These are phyloP conservation scores for Eupithecia subumbrata DNA, from an alignment of 2,888 invertebrate species.

Conservation along the genomic window DNA sequence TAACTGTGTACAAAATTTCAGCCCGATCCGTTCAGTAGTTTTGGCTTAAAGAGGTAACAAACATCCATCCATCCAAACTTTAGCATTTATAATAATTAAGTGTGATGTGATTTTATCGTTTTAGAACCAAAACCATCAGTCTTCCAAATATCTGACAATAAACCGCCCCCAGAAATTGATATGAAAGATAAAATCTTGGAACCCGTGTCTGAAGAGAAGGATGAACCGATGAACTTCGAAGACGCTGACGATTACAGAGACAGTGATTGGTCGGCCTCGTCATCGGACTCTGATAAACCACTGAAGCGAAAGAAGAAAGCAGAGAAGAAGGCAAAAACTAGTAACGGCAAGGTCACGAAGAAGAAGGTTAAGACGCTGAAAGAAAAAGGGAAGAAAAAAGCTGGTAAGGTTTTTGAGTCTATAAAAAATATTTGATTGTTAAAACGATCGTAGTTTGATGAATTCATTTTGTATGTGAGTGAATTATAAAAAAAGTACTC, in stretches of 20 bases:
- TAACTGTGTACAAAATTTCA: no score
- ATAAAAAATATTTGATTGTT: neutral
- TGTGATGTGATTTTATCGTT: no score
- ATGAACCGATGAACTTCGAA: conserved; percentile 22
- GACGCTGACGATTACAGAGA: conserved; percentile 46
- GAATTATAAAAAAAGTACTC: no score
- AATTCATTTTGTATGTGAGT: no score
- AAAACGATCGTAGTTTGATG: neutral
- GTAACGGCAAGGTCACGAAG: conserved; percentile 36
- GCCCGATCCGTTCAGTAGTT: no score
- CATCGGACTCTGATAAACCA: conserved; percentile 72
- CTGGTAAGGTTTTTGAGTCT: conserved; percentile 8
- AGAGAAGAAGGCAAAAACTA: conserved; percentile 17
- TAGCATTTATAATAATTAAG: no score
- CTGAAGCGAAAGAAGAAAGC: conserved; percentile 56
- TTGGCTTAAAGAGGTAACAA: no score
- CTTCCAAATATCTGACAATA: neutral
- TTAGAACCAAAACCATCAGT: conserved; percentile 59
- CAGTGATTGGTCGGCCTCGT: conserved; percentile 64
- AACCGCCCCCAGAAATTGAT: neutral
- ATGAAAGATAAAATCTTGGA: conserved; percentile 2
- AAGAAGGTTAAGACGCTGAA: conserved; percentile 55
- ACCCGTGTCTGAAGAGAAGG: conserved; percentile 11
- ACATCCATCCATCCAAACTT: no score
- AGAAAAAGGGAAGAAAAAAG: conserved; percentile 56